Evolutionary conservation across 2,888 invertebrate species (phyloP).

Genomic region (Ceramica pisi): DNA sequence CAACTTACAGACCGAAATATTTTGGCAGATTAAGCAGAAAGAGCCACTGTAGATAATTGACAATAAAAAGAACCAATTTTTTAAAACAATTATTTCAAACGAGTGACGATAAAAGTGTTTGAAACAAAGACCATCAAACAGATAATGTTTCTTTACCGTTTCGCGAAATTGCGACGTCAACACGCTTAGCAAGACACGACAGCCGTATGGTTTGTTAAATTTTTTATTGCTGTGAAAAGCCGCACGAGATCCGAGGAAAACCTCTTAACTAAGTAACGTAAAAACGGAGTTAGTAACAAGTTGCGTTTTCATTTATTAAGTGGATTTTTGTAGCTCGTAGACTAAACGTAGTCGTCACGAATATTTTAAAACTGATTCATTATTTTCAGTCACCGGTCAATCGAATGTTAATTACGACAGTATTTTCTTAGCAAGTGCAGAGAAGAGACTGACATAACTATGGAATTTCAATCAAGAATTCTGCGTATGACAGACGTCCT

Average conservation of each 20-base stretch:
- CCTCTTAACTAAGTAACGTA: constrained; percentile 20
- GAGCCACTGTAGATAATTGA: background rate
- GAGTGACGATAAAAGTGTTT: constrained; percentile 28
- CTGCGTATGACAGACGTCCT: constrained; percentile 38
- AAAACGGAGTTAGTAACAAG: constrained; percentile 2
- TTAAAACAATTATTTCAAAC: constrained; percentile 28
- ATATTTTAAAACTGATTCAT: constrained; percentile 6
- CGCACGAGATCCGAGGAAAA: constrained; percentile 34
- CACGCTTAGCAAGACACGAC: constrained; percentile 57
- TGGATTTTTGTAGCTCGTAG: constrained; percentile 6
- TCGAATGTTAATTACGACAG: background rate
- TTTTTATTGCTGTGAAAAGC: constrained; percentile 37
- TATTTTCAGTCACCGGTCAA: background rate
- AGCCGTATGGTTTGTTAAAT: constrained; percentile 39
- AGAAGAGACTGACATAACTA: constrained; percentile 10
- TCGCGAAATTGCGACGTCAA: constrained; percentile 51
- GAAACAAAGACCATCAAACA: constrained; percentile 43
- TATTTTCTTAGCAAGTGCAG: constrained; percentile 3
- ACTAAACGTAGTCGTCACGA: background rate
- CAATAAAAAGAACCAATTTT: background rate
- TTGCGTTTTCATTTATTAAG: constrained; percentile 14
- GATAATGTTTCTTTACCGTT: constrained; percentile 39
- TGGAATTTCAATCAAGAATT: constrained; percentile 33
- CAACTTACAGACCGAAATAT: background rate
- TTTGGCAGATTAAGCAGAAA: background rate